Percentiles rank a stretch among this genome's conserved stretches.
Conservation (phyloP, 53 echinoderm and acorn worm genomes). For the Stichopus horrens region DNA sequence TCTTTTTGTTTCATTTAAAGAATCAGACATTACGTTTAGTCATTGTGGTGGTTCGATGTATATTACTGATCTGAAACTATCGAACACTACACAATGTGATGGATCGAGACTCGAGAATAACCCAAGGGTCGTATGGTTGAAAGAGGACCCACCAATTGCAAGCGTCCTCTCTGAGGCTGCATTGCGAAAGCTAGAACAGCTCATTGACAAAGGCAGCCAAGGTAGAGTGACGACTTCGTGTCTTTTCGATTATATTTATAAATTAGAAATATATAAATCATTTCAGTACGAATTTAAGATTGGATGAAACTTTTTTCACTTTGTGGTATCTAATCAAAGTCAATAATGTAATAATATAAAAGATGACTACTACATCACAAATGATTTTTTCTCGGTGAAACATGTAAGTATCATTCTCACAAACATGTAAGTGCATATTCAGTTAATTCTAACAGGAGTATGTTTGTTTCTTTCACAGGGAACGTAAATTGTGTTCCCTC, state of each 20-base stretch:
- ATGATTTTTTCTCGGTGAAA: no score
- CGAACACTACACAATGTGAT: neutral
- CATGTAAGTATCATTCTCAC: no score
- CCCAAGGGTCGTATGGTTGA: constrained; percentile 64
- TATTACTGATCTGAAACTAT: constrained; percentile 61
- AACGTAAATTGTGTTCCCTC: neutral
- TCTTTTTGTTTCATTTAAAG: constrained; percentile 10
- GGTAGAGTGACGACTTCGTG: neutral
- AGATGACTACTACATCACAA: no score
- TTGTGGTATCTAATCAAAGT: neutral
- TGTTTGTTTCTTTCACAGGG: neutral
- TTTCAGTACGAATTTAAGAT: neutral
- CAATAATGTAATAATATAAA: neutral
- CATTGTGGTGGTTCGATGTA: constrained; percentile 68
- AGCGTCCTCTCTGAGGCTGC: constrained; percentile 71
- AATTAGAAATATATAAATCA: neutral
- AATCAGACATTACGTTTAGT: constrained; percentile 66
- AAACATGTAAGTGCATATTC: neutral
- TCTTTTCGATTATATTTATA: neutral
- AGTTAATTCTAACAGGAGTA: neutral
- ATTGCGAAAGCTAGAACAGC: constrained; percentile 56
- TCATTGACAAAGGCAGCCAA: neutral
- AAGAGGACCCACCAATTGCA: constrained; percentile 67
- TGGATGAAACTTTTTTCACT: neutral
- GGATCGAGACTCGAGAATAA: constrained; percentile 38